Base-by-base conservation (phyloP, 2,113 vertebrate species). In the Melanostigma gelatinosum region DNA sequence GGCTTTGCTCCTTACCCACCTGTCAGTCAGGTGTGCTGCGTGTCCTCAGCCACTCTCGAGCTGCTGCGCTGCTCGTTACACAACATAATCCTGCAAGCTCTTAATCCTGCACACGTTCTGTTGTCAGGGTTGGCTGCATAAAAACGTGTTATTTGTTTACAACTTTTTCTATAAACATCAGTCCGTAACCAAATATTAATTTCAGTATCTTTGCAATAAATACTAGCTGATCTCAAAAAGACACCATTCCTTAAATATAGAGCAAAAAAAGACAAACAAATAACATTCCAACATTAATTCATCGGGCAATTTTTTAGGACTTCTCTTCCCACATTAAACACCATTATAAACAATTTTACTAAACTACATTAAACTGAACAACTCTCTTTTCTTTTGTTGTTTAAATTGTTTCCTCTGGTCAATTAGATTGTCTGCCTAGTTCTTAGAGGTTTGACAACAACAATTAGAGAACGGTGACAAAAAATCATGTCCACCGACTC, bases 11-110 rank as follows among this genome's bases (percentile, higher is more conserved):
- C 1, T 24, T n/a, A 1, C 29, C 66, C 79, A 83, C 80, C 80
- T 89, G 87, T 77, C 58, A 20, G 42, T 89, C 83, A 86, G 84
- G 78, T 87, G 82, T 55, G 64, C 52, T 44, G 64, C 4, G 29
- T 83, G 75, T 85, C 76, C 75, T 58, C 18, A 77, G 65, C 69
- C 36, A 40, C 75, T 29, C 40, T 4, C 61, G 48, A 74, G 66
- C 67, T 34, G 7, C 61, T 73, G 44, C 69, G 34, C 58, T 73
- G 22, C 55, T 87, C 64, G 36, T 77, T 87, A 29, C 29, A 29
- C 29, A 29, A 2, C 29, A 29, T 93, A 93, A 93, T 92, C 93
- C 90, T 54, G 67, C 83, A 91, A 91, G 89, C 88, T 88, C 65
- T 90, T 94, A 93, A 93, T 94, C 91, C 85, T 6, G 65, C 69